phyloP scores from a whole-genome alignment of 1,140 invertebrate species.

The Brachionus rotundiformis region DNA sequence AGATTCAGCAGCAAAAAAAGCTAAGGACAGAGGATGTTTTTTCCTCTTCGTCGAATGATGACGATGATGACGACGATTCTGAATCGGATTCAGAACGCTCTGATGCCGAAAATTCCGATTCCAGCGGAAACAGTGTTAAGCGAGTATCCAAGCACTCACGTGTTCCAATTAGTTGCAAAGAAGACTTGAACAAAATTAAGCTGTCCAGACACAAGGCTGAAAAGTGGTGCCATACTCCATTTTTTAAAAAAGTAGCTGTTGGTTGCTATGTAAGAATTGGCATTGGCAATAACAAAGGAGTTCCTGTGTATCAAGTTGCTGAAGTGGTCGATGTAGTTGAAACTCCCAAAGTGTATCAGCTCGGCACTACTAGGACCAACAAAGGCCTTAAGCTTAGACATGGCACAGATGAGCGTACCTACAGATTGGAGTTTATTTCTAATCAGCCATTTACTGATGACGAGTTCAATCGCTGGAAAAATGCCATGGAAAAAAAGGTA shows the following conservation, averaged over 20 bases:
- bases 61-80: constrained; percentile 65
- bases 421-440: constrained; percentile 93
- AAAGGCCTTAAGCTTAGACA: constrained; percentile 78
- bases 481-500: constrained; percentile 75
- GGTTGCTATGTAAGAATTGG: constrained; percentile 94
- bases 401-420: constrained; percentile 85
- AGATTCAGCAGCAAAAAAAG: constrained; percentile 49
- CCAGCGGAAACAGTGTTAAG: constrained; percentile 10
- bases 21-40: constrained; percentile 42
- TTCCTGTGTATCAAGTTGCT: constrained; percentile 85
- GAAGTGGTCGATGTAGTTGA: constrained; percentile 92
- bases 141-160: constrained; percentile 47
- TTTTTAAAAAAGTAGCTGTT: constrained; percentile 82
- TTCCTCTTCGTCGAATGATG: constrained; percentile 52
- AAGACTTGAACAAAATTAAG: constrained; percentile 83
- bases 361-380: constrained; percentile 84
- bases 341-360: constrained; percentile 87
- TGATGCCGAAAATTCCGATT: constrained; percentile 29
- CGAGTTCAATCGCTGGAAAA: constrained; percentile 90
- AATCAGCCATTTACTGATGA: constrained; percentile 89
- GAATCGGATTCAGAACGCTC: constrained; percentile 56
- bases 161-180: constrained; percentile 71
- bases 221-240: constrained; percentile 89
- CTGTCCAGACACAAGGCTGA: constrained; percentile 89
- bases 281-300: constrained; percentile 82